These are phyloP conservation scores for Peromyscus attwateri DNA, from an alignment of 2,797 vertebrate genomes.

Conservation along the genomic window DNA sequence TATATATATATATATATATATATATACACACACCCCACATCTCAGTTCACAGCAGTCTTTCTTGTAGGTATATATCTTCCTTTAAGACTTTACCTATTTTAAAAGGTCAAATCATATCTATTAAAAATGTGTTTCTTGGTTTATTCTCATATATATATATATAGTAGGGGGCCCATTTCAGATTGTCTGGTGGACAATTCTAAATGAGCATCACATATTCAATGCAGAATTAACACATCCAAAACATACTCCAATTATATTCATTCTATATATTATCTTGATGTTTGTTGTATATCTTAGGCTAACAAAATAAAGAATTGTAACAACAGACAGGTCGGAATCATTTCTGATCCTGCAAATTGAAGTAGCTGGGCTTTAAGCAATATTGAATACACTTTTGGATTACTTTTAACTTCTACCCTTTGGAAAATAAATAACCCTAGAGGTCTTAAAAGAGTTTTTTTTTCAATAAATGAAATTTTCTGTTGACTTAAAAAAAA, in stretches of 20 bases:
- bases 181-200: conserved; percentile 14
- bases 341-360: neutral
- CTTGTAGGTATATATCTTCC: neutral
- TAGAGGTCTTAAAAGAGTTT: too few species aligned
- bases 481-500: neutral
- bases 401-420: neutral
- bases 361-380: neutral
- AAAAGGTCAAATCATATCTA: neutral
- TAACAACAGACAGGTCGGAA: neutral
- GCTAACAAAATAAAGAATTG: conserved; percentile 37
- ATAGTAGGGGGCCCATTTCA: neutral
- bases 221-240: neutral
- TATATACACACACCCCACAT: neutral
- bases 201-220: neutral
- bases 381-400: conserved; percentile 21
- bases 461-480: too few species aligned
- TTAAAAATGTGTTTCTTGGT: neutral
- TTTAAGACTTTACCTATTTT: neutral
- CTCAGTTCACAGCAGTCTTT: neutral
- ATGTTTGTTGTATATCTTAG: neutral
- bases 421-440: neutral
- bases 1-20: neutral
- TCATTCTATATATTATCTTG: conserved; percentile 23
- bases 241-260: neutral
- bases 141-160: neutral